A percentile compares a stretch with the other conserved stretches of the same genome.
Evolutionary conservation across 2,888 invertebrate genomes (phyloP).

Genomic region (Tillus elongatus): DNA sequence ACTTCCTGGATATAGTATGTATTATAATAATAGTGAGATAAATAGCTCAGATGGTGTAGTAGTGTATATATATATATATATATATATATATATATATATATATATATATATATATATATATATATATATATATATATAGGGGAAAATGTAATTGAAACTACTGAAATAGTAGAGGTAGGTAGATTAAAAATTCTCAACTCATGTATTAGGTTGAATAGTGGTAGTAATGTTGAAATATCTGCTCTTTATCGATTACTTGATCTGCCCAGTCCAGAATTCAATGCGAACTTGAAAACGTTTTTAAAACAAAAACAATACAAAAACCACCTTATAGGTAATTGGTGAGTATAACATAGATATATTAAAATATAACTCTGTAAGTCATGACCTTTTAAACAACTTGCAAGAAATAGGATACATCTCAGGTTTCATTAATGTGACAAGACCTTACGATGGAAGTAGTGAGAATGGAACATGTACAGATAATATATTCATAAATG

Average conservation of each 20-base stretch:
- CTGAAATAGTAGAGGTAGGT: neutral
- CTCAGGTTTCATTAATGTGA: slow-evolving; percentile 1
- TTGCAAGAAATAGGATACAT: neutral
- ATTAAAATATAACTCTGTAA: neutral
- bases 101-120: no score
- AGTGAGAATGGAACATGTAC: slow-evolving; percentile 2
- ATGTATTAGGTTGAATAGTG: slow-evolving; percentile 1
- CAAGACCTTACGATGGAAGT: slow-evolving; percentile 2
- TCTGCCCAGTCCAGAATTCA: slow-evolving; percentile 2
- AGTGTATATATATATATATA: no score
- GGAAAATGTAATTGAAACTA: neutral
- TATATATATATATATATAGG: no score
- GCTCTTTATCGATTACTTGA: neutral
- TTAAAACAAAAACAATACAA: slow-evolving; percentile 1
- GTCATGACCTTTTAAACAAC: slow-evolving; percentile 3
- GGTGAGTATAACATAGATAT: neutral
- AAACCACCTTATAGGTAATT: no score
- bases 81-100: no score
- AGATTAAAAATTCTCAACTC: neutral
- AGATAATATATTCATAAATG: neutral
- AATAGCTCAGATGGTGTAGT: slow-evolving; percentile 2
- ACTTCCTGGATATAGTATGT: neutral
- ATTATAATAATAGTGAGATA: neutral
- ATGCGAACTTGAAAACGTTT: neutral
- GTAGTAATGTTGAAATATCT: neutral